A percentile compares a stretch with the other conserved stretches of the same genome.
Evolutionary conservation across 2,797 vertebrate species (phyloP).

Genomic region (Gorsachius magnificus): DNA sequence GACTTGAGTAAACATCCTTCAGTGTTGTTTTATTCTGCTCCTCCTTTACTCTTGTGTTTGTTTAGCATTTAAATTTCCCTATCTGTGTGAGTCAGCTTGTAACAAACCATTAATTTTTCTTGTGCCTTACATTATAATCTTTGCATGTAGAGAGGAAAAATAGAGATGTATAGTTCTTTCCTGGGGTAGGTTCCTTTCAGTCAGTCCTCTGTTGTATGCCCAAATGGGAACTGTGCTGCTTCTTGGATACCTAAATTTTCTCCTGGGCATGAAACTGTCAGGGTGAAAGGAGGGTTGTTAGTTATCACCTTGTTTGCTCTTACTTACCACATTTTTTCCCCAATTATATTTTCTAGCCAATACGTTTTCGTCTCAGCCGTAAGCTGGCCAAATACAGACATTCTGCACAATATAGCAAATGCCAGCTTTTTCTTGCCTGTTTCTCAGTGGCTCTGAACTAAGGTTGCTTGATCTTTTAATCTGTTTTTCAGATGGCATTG

Average conservation of each 20-base stretch:
- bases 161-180: not conserved
- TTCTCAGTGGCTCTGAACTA: not conserved
- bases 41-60: not conserved
- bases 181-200: not conserved
- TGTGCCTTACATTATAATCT: not conserved
- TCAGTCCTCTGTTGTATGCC: not conserved
- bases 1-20: not conserved
- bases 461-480: not conserved
- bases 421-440: not conserved
- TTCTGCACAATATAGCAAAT: not conserved
- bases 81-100: not conserved
- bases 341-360: not conserved
- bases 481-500: conserved; percentile 63
- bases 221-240: not conserved
- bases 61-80: not conserved
- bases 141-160: not conserved
- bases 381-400: not conserved
- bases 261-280: not conserved
- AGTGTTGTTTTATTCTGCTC: not conserved
- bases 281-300: not conserved
- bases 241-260: not conserved
- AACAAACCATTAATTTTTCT: not conserved
- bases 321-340: not conserved
- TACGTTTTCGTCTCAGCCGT: not conserved
- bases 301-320: not conserved